Conservation (phyloP, 2,797 vertebrate genomes). For the Oreochromis mossambicus region DNA sequence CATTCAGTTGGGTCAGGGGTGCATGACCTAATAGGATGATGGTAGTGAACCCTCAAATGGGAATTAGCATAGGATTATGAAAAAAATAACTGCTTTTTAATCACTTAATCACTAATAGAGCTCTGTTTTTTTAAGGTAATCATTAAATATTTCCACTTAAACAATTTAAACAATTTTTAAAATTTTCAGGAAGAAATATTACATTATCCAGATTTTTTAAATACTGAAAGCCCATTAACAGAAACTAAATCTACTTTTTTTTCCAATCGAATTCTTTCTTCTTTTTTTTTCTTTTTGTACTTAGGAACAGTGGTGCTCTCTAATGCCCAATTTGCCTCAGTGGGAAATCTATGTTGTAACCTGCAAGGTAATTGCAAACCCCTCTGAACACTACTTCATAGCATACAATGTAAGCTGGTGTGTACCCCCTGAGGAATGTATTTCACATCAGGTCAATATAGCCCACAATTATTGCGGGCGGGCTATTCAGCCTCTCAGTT, state of each 20-base stretch:
- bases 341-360: accelerated
- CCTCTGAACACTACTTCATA: background rate
- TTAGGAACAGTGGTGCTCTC: background rate
- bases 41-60: slow-evolving; percentile 10
- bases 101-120: background rate
- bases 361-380: background rate
- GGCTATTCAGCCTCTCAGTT: background rate
- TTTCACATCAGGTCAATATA: background rate
- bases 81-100: slow-evolving; percentile 35
- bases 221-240: background rate
- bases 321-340: accelerated
- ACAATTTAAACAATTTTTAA: background rate
- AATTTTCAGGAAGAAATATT: background rate
- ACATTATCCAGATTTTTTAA: background rate
- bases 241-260: background rate
- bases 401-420: background rate
- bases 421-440: background rate
- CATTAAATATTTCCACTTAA: background rate
- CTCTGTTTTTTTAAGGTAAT: background rate
- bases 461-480: background rate
- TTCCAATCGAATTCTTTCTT: accelerated
- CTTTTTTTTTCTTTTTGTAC: background rate
- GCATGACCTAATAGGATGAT: slow-evolving; percentile 3
- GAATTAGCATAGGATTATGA: slow-evolving; percentile 5
- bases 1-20: slow-evolving; percentile 33